Base-by-base conservation (phyloP, 2,113 vertebrate species). In the Tinamus guttatus region DNA sequence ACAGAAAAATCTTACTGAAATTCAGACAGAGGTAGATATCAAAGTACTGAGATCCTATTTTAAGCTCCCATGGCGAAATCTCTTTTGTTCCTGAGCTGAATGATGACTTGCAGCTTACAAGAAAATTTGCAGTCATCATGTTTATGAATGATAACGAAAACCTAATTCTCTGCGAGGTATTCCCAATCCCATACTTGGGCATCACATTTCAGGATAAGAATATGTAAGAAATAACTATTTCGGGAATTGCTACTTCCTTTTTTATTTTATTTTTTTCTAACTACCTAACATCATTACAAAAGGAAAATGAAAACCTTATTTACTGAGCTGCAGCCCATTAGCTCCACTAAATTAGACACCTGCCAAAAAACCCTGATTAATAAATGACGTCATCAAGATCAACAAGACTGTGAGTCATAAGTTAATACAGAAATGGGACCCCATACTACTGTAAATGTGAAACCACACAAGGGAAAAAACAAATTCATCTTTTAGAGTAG, bases 401-500 rank as follows among this genome's bases (percentile, higher is more conserved):
- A 90, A 60, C 8, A 58, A 58, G 19, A 51, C 1, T 65, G 15
- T 56, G 8, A 84, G 10, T 36, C 22, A 58, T 22, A 62, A 68
- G 51, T 73, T 78, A 79, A 34, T 21, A 30, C 28, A 84, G 7
- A 84, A 75, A 45, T 8, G 63, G 5, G 17, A 85, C 27, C 17
- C 28, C 58, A 12, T 34, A 11, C 9, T 54, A 28, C 5, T 51
- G 13, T 32, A 92, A 90, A 88, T 27, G 45, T 70, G 3, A 81
- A 81, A 43, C 3, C 6, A 40, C 49, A 54, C 0, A 52, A 24
- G 3, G 2, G 3, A 11, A 11, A 0, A 0, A 16, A 43, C 30
- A 45, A 67, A 11, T 2, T 24, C 2, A 13, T 28, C 2, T 64
- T 65, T 64, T 56, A 20, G 2, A 64, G 17, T n/a, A 5, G 16